phyloP scores from a whole-genome alignment of 2,113 vertebrate species.

The Syrrhaptes paradoxus region DNA sequence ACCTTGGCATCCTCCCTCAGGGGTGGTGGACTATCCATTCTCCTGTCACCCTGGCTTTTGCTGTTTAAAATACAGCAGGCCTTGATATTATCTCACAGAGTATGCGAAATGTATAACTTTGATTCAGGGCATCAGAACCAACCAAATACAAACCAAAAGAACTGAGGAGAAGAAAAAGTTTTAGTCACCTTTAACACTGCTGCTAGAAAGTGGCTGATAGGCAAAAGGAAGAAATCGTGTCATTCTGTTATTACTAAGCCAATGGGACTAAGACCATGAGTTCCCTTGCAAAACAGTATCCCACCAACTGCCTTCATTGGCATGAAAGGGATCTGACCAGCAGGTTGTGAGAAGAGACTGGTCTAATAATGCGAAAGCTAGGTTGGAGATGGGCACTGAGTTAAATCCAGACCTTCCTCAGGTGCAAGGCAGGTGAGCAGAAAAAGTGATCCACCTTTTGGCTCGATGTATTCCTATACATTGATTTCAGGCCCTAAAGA shows the following conservation, averaged over 20 bases:
- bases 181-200: neutral
- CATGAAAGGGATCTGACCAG: neutral
- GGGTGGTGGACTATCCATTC: neutral
- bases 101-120: neutral
- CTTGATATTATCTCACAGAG: neutral
- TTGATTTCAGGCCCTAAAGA: neutral
- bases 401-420: neutral
- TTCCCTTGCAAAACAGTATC: neutral
- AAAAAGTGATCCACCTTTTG: neutral
- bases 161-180: neutral
- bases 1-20: neutral
- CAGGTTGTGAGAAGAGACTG: neutral
- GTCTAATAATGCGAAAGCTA: neutral
- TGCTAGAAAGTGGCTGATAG: neutral
- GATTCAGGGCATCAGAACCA: neutral
- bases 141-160: neutral
- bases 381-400: neutral
- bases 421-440: neutral
- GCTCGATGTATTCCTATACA: neutral
- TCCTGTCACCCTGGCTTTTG: neutral
- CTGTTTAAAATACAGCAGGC: neutral
- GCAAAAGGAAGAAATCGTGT: neutral
- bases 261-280: neutral
- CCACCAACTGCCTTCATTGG: neutral
- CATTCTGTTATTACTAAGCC: neutral